These are phyloP conservation scores for Gortyna flavago DNA, from an alignment of 2,888 invertebrate genomes.

Conservation along the genomic window DNA sequence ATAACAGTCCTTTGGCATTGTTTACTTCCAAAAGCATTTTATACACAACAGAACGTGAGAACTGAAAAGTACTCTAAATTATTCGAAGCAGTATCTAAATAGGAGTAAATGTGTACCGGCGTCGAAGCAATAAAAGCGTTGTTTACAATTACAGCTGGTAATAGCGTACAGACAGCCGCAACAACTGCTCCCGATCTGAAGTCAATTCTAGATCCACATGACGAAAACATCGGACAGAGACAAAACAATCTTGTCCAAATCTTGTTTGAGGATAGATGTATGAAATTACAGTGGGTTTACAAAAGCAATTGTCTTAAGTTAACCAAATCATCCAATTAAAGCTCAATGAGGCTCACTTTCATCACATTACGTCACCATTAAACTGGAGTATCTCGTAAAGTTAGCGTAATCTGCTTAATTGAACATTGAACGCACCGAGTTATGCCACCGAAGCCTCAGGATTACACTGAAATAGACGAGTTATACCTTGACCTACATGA, in stretches of 20 bases:
- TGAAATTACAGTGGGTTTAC: neutral
- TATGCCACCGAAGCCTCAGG: conserved; percentile 60
- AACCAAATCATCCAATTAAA: conserved; percentile 38
- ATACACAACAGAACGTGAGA: conserved; percentile 9
- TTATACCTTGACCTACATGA: conserved; percentile 58
- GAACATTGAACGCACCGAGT: conserved; percentile 46
- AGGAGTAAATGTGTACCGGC: conserved; percentile 15
- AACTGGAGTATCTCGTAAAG: conserved; percentile 43
- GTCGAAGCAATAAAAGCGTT: conserved; percentile 23
- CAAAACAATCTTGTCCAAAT: neutral
- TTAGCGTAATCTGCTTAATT: conserved; percentile 50
- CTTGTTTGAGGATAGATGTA: neutral
- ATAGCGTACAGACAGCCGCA: conserved; percentile 3
- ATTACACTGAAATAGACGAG: conserved; percentile 63
- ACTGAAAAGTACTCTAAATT: conserved; percentile 1
- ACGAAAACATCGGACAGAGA: neutral
- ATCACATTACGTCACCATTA: conserved; percentile 37
- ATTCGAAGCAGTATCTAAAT: conserved; percentile 21
- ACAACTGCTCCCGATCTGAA: conserved; percentile 24
- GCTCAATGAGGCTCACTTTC: conserved; percentile 31
- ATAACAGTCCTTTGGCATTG: conserved; percentile 27
- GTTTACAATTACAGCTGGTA: conserved; percentile 28
- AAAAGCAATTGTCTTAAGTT: conserved; percentile 39
- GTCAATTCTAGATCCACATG: neutral
- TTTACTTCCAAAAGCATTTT: conserved; percentile 33